Evolutionary conservation across 2,797 vertebrate species (phyloP), one percentile per base, ranked within the genome.

Genomic region (Callimico goeldii): DNA sequence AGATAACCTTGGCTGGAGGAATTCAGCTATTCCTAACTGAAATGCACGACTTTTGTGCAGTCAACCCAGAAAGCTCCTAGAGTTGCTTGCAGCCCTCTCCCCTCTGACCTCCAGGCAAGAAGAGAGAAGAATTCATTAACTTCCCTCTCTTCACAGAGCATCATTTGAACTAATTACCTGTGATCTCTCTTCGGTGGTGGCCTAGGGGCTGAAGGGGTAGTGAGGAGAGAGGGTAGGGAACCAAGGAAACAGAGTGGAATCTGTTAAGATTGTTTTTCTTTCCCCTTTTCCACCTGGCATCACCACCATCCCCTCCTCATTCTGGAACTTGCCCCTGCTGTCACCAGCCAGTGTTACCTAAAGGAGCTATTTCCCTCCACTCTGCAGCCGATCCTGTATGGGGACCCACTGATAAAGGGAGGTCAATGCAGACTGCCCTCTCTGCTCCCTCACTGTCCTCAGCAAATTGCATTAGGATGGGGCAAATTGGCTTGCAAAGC

Each of bases 401-500:
- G 97, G 90, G 96, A 55, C 1, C 13, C 14, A 19, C 93, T 83
- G 84, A 30, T 24, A 33, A 88, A 14, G 58, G 57, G 39, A 96
- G 90, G 95, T 39, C 15, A 92, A 0, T n/a, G 50, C 91, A 67
- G 79, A 1, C 94, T 89, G 96, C 95, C 97, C 93, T 88, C 55
- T 14, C 43, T 14, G 97, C 90, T 97, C 98, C 96, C 97, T 96
- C 88, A 41, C 97, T 95, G 92, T 97, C 95, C 91, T 81, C 95
- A 33, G 97, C 95, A 98, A 98, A 98, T 98, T 92, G 43, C 95
- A 90, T 97, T 94, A 96, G 95, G 75, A 97, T 85, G 85, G 97
- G 98, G 98, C 98, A 98, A 96, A 97, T 85, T 94, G 97, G 96
- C 97, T 98, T n/a, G 96, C 91, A 36, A 88, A 97, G 92, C 97